These are phyloP conservation scores for Pardosa pseudoannulata DNA, from an alignment of 2,888 invertebrate genomes.

Conservation along the genomic window DNA sequence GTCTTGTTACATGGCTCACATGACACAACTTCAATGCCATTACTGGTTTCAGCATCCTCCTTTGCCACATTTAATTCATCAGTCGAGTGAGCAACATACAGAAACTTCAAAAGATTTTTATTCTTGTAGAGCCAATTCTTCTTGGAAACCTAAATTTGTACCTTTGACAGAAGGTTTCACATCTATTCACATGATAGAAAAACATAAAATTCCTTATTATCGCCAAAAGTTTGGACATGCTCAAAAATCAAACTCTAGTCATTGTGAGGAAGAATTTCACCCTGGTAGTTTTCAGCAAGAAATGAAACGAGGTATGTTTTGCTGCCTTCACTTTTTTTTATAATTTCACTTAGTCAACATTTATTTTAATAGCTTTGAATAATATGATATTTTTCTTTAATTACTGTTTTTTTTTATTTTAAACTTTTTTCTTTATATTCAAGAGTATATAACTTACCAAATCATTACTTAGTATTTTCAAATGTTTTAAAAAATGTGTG, in stretches of 20 bases:
- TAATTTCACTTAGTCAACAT: neutral
- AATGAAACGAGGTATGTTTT: conserved; percentile 48
- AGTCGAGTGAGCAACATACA: conserved; percentile 59
- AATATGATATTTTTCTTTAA: too few relatives aligned
- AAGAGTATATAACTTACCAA: conserved; percentile 3
- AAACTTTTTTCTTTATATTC: too few relatives aligned
- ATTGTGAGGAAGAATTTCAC: conserved; percentile 76
- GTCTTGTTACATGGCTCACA: conserved; percentile 94
- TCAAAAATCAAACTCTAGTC: conserved; percentile 75
- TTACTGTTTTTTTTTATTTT: too few relatives aligned
- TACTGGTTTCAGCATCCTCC: conserved; percentile 77
- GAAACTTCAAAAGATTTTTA: conserved; percentile 75
- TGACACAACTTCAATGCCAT: conserved; percentile 83
- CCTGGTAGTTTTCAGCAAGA: conserved; percentile 72
- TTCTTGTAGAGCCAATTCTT: conserved; percentile 49
- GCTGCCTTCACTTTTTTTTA: too few relatives aligned
- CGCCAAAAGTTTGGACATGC: conserved; percentile 42
- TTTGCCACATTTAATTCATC: conserved; percentile 74
- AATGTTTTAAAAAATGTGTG: too few relatives aligned
- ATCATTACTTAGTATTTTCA: too few relatives aligned
- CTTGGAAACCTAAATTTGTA: conserved; percentile 85
- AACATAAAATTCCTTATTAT: conserved; percentile 74
- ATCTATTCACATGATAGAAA: conserved; percentile 82
- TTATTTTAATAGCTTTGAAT: neutral
- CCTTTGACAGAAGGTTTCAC: conserved; percentile 83